phyloP scores from a whole-genome alignment of 2,888 invertebrate species.

The Campopleginae sp. region DNA sequence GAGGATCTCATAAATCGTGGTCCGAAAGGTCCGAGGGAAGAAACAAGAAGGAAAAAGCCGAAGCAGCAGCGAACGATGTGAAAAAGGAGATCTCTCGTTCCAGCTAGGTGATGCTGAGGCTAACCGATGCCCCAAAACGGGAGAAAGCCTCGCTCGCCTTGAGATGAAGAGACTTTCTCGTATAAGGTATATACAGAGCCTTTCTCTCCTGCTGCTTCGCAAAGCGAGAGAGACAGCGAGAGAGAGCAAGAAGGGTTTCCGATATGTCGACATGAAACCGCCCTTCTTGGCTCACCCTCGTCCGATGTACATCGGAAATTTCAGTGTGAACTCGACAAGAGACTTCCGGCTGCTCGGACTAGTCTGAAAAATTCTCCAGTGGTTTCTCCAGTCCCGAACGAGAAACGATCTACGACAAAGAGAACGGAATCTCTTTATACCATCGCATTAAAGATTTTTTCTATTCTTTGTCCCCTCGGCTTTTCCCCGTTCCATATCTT shows the following conservation, averaged over 20 bases:
- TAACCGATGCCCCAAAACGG: conserved; percentile 49
- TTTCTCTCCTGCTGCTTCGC: conserved; percentile 13
- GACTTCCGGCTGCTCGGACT: conserved; percentile 32
- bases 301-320: conserved; percentile 67
- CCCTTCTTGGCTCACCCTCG: conserved; percentile 52
- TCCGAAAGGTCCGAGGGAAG: conserved; percentile 75
- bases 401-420: conserved; percentile 6
- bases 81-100: conserved; percentile 56
- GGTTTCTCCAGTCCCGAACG: conserved; percentile 19
- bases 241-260: conserved; percentile 58
- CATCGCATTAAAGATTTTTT: not conserved
- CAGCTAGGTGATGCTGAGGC: conserved; percentile 56
- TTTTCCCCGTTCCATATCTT: conserved; percentile 13
- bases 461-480: not conserved
- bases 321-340: conserved; percentile 58
- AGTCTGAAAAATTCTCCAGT: conserved; percentile 32
- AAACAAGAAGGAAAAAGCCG: conserved; percentile 68
- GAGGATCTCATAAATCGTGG: conserved; percentile 82
- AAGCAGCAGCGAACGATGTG: conserved; percentile 37
- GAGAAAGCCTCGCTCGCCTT: conserved; percentile 18
- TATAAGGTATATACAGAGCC: conserved; percentile 12
- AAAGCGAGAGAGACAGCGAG: not conserved
- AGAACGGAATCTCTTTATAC: not conserved
- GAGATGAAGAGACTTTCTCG: conserved; percentile 42
- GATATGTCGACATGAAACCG: conserved; percentile 60